Evolutionary conservation across 2,113 vertebrate genomes (phyloP).

Genomic region (Menura novaehollandiae): DNA sequence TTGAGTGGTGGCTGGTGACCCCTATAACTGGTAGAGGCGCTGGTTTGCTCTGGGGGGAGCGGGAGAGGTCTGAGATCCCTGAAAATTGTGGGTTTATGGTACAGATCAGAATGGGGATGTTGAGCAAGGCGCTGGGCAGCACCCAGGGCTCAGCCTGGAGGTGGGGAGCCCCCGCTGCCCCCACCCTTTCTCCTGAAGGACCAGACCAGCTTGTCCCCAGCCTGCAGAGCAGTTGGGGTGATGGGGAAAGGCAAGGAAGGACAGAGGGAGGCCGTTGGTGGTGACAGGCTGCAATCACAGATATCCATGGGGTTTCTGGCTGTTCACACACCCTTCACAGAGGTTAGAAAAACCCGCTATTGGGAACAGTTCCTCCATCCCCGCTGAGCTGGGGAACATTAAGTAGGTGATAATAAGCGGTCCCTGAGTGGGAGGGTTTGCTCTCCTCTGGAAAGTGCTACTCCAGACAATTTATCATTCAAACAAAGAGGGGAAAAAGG

Average conservation of each 20-base stretch:
- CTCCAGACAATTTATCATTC: constrained; percentile 17
- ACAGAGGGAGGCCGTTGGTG: background rate
- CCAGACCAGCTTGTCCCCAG: background rate
- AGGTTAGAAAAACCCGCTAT: background rate
- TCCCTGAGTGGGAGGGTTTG: constrained; percentile 20
- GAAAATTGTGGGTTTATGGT: accelerated
- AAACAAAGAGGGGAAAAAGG: background rate
- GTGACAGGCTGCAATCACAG: background rate
- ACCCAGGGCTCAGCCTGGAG: background rate
- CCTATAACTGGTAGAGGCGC: background rate
- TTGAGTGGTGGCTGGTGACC: background rate
- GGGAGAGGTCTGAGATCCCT: background rate
- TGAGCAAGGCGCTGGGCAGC: background rate
- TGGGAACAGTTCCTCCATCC: constrained; percentile 7
- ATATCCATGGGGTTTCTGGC: background rate
- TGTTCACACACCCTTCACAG: background rate
- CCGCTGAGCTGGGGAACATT: constrained; percentile 38
- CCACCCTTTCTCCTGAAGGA: background rate
- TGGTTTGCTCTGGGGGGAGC: background rate
- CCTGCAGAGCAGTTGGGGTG: background rate
- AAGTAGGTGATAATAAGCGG: constrained; percentile 41
- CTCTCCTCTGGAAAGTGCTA: background rate
- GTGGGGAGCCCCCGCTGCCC: background rate
- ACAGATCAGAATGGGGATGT: background rate
- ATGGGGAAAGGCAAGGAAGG: background rate